Conservation (phyloP, 2,113 vertebrate species). For the Sylvilagus bachmani region DNA sequence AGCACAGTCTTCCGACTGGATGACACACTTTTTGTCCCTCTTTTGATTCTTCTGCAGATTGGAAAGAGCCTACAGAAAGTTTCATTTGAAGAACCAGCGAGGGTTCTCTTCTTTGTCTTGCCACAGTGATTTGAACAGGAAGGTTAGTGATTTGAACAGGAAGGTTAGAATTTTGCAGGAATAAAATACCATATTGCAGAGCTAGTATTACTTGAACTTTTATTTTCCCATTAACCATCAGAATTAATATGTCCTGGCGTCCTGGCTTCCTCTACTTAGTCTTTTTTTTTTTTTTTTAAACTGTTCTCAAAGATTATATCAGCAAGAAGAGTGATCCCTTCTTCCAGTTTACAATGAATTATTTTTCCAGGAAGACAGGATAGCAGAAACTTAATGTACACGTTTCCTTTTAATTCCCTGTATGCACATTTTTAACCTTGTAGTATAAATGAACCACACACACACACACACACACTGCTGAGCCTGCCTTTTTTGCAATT, state of each 20-base stretch:
- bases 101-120: neutral
- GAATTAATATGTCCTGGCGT: neutral
- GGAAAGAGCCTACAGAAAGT: neutral
- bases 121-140: neutral
- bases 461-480: neutral
- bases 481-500: slow-evolving; percentile 51
- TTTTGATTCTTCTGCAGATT: neutral
- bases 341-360: neutral
- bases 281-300: neutral
- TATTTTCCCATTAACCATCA: neutral
- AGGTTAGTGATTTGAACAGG: neutral
- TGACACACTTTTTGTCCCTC: neutral
- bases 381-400: neutral
- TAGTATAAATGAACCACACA: neutral
- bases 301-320: neutral
- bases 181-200: neutral
- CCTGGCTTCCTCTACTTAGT: neutral
- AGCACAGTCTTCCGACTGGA: neutral
- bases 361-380: neutral
- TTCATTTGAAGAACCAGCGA: neutral
- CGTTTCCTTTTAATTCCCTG: slow-evolving; percentile 54
- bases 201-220: neutral
- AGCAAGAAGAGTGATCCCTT: neutral
- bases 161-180: neutral
- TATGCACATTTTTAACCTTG: slow-evolving; percentile 56